These are phyloP conservation scores for Zosterops pallidus DNA, from an alignment of 2,113 vertebrate species.

Conservation along the genomic window DNA sequence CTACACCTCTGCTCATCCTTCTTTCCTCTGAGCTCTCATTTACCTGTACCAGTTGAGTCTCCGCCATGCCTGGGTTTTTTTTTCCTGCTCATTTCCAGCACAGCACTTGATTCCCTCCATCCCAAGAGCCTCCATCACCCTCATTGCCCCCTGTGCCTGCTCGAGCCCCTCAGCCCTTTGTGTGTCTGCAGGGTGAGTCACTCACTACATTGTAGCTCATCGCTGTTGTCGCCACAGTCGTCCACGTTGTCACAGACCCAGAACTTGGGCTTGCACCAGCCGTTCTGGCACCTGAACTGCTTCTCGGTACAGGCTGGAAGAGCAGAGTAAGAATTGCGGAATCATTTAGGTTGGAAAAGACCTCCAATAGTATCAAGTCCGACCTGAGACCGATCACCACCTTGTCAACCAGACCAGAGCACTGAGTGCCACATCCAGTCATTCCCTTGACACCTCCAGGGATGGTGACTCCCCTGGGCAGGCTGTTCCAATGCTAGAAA, in stretches of 20 bases:
- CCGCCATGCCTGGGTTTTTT: neutral
- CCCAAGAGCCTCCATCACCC: accelerated
- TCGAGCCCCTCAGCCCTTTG: neutral
- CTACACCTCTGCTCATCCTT: neutral
- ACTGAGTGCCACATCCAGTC: neutral
- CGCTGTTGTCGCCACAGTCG: constrained; percentile 89
- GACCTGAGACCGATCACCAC: neutral
- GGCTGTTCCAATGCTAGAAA: neutral
- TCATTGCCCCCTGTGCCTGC: accelerated
- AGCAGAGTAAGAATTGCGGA: neutral
- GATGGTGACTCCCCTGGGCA: neutral
- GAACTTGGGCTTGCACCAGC: constrained; percentile 85
- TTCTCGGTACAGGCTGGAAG: constrained; percentile 61
- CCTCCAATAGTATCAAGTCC: neutral
- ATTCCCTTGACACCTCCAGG: neutral
- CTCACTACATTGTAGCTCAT: constrained; percentile 88
- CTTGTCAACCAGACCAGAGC: neutral
- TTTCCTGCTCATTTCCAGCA: neutral
- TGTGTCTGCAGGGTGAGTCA: accelerated
- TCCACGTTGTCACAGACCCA: constrained; percentile 88
- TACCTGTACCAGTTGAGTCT: neutral
- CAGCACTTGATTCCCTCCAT: neutral
- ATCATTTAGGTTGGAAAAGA: neutral
- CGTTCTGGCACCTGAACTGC: constrained; percentile 82
- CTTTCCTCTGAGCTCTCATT: neutral